Evolutionary conservation across 2,888 invertebrate species (phyloP).

Genomic region (Tortricodes alternella): DNA sequence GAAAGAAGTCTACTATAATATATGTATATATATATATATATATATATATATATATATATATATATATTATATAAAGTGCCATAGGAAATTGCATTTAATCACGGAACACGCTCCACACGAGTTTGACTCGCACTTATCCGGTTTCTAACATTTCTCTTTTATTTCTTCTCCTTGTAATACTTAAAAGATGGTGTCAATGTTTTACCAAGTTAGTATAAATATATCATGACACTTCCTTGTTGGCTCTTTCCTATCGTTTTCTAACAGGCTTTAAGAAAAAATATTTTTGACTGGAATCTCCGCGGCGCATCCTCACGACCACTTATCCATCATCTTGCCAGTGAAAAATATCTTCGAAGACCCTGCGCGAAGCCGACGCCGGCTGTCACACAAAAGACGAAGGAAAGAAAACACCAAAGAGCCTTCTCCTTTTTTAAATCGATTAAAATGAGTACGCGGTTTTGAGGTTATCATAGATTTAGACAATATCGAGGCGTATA

Average conservation of each 20-base stretch:
- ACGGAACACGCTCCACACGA: no score
- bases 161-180: no score
- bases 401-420: background rate
- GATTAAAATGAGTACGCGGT: no score
- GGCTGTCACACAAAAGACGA: conserved; percentile 7
- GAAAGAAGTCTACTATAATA: no score
- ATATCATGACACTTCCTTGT: background rate
- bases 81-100: no score
- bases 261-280: background rate
- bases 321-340: conserved; percentile 9
- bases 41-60: no score
- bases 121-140: no score
- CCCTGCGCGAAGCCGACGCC: background rate
- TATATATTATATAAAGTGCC: no score
- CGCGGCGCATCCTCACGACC: background rate
- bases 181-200: background rate
- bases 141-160: no score
- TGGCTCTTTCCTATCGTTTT: background rate
- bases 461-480: no score
- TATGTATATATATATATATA: no score
- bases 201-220: background rate
- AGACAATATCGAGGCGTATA: no score
- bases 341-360: conserved; percentile 1
- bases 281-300: background rate
- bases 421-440: background rate